phyloP scores from a whole-genome alignment of 2,113 vertebrate genomes.

The Thymallus thymallus region DNA sequence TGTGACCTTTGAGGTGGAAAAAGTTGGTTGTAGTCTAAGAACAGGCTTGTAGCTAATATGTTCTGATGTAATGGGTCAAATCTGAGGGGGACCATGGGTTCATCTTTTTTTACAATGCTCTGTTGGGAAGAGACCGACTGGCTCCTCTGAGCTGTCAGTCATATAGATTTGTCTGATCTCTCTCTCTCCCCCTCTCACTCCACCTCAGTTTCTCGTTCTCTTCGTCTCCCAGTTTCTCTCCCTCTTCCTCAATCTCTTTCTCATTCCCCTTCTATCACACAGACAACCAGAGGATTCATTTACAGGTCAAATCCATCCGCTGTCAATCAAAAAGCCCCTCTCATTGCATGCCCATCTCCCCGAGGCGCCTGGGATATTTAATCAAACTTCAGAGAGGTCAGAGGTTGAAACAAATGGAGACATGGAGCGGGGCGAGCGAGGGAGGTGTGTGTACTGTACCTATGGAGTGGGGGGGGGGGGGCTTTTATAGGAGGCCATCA shows the following conservation, averaged over 20 bases:
- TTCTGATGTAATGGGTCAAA: background rate
- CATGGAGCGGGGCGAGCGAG: background rate
- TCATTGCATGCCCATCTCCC: background rate
- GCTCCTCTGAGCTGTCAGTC: too few species aligned
- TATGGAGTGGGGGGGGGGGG: background rate
- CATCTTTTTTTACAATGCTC: too few species aligned
- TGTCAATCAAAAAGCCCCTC: constrained; percentile 17
- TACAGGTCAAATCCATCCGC: constrained; percentile 18
- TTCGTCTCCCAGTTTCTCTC: background rate
- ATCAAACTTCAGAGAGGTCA: background rate
- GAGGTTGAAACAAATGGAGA: background rate
- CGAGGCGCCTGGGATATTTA: background rate
- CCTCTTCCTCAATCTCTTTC: background rate
- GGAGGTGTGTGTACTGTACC: background rate
- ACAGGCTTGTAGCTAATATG: background rate
- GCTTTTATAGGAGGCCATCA: background rate
- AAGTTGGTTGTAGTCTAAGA: background rate
- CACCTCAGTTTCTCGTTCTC: background rate
- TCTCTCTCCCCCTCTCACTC: background rate
- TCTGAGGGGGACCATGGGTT: background rate
- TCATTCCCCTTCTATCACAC: background rate
- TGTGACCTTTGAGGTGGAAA: background rate
- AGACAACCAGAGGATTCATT: constrained; percentile 4
- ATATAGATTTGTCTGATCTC: background rate
- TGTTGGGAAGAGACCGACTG: too few species aligned